Evolutionary conservation across 64 coral and sea anemone species (phyloP).

Genomic region (Orbicella faveolata): DNA sequence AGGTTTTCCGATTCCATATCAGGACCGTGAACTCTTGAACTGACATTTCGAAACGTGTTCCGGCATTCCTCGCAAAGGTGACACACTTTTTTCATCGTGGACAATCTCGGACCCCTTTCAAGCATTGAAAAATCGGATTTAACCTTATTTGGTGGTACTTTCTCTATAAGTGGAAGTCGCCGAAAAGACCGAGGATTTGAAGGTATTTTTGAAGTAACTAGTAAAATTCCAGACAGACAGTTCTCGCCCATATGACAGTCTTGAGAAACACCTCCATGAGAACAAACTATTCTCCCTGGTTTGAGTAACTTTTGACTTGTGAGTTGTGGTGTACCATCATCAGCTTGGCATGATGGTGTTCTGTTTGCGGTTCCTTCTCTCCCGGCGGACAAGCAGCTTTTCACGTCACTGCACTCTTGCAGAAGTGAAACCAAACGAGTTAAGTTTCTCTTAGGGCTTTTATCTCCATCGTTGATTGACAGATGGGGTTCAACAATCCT

Average conservation of each 20-base stretch:
- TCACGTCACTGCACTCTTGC: not conserved
- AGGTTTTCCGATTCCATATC: not conserved
- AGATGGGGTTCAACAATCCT: not conserved
- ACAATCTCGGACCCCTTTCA: not conserved
- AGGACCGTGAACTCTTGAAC: not conserved
- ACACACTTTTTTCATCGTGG: not conserved
- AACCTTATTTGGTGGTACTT: not conserved
- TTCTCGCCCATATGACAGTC: not conserved
- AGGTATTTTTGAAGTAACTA: constrained; percentile 5
- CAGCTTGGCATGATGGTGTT: not conserved
- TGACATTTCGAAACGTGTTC: not conserved
- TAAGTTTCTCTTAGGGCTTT: not conserved
- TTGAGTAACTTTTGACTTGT: not conserved
- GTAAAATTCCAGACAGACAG: not conserved
- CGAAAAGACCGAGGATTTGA: not conserved
- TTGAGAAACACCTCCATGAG: no score
- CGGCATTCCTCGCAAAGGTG: not conserved
- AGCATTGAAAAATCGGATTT: not conserved
- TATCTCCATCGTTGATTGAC: not conserved
- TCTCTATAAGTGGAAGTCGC: not conserved
- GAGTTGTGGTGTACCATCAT: not conserved
- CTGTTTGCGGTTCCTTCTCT: not conserved
- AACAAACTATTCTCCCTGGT: not conserved
- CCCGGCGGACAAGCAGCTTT: not conserved
- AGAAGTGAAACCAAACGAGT: not conserved